Base-by-base conservation (phyloP, 1,140 invertebrate genomes). In the Panagrolaimus sp. region DNA sequence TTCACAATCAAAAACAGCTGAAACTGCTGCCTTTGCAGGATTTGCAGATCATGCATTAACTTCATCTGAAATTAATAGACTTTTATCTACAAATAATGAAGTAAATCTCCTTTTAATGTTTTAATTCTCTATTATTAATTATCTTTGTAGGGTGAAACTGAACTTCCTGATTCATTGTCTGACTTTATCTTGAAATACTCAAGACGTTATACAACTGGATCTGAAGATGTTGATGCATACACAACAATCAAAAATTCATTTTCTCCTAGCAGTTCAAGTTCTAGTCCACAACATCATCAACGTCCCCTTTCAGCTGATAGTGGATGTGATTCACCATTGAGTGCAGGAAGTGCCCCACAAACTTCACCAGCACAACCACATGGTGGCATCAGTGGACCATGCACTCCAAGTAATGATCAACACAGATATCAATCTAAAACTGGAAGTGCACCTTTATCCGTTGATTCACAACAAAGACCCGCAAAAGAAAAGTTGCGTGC, bases 141-240 rank as follows among this genome's bases (percentile, higher is more conserved):
- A 12, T 32, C 38, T 65, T 8, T 46, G 43, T 65, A 73, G 48
- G 43, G 55, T 32, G 68, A 78, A 38, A 64, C 67, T 15, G 77
- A 81, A 58, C 65, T 83, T 55, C 82, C 78, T n/a, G 82, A 82
- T 45, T 70, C 71, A 24, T 69, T 82, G 32, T 78, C 78, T 6
- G 82, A 83, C 58, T 83, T 83, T 48, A 83, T 83, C 68, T 45
- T 82, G 12, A 75, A 80, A 24, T 82, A 83, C 67, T 82, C 82
- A n/a, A 78, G 82, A 17, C 68, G 75, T 63, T 83, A 81, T 55
- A 68, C 69, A 47, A 62, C 46, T 15, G 63, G 64, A 15, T 43
- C 65, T 9, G 43, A 62, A 48, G 38, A 66, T 44, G 8, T 17
- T 21, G 48, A 64, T 55, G 63, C n/a, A 43, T 21, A 14, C 28